Percentiles rank a stretch among this genome's conserved stretches.
phyloP scores from a whole-genome alignment of 1,140 invertebrate species.

The Brachionus plicatilis region DNA sequence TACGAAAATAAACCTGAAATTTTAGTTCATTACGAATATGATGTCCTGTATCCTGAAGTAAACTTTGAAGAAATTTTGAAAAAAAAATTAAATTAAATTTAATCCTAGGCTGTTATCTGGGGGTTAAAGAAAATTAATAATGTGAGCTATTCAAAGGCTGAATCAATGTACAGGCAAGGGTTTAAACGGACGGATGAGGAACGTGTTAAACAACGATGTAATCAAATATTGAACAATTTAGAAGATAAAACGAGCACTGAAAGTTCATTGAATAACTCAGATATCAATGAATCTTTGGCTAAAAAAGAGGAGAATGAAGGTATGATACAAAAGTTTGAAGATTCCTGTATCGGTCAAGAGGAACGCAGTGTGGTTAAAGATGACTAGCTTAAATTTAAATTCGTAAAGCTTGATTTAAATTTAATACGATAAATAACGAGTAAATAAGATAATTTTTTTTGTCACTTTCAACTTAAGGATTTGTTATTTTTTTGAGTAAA shows the following conservation, averaged over 20 bases:
- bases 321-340: background rate
- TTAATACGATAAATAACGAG: background rate
- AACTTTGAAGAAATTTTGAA: background rate
- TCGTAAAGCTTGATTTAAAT: background rate
- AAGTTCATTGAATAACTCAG: background rate
- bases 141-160: background rate
- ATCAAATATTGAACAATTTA: constrained; percentile 29
- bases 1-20: constrained; percentile 22
- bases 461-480: background rate
- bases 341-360: background rate
- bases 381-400: background rate
- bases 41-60: constrained; percentile 27
- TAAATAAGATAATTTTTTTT: background rate
- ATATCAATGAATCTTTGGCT: background rate
- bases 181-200: constrained; percentile 31
- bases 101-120: background rate
- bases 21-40: constrained; percentile 27
- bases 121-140: background rate
- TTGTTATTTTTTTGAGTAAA: background rate
- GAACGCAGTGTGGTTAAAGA: background rate
- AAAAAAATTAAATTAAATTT: background rate
- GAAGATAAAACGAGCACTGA: background rate
- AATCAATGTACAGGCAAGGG: background rate
- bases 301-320: background rate
- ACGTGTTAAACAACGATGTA: background rate